phyloP scores from a whole-genome alignment of 2,888 invertebrate genomes.

The Amblyteles armatorius region DNA sequence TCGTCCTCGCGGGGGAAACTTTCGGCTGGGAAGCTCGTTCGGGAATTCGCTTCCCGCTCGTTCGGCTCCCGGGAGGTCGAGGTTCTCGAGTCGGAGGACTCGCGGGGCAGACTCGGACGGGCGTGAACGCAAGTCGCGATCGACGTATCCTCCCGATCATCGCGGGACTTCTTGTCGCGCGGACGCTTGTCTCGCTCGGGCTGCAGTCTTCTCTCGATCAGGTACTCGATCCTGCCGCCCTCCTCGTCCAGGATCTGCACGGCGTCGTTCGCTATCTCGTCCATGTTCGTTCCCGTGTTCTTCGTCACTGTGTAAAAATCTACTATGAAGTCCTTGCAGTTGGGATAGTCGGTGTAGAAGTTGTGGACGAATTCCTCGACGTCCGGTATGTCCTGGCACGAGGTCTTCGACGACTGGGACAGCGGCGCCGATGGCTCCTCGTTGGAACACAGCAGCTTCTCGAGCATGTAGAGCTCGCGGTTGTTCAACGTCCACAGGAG shows the following conservation, averaged over 20 bases:
- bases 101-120: background rate
- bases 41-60: background rate
- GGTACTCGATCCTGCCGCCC: slow-evolving; percentile 59
- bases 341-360: slow-evolving; percentile 90
- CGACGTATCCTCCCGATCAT: slow-evolving; percentile 12
- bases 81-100: slow-evolving; percentile 40
- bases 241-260: slow-evolving; percentile 78
- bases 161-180: slow-evolving; percentile 48
- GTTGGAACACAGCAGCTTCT: slow-evolving; percentile 95
- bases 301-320: slow-evolving; percentile 84
- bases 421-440: slow-evolving; percentile 87
- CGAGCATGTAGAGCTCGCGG: slow-evolving; percentile 93
- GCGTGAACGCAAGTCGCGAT: slow-evolving; percentile 15
- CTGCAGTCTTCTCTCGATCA: slow-evolving; percentile 62
- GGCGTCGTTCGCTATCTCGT: slow-evolving; percentile 82
- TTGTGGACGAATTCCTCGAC: slow-evolving; percentile 89
- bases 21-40: slow-evolving; percentile 2
- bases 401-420: slow-evolving; percentile 73
- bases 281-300: slow-evolving; percentile 82
- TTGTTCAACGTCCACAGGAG: slow-evolving; percentile 94
- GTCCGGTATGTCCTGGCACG: slow-evolving; percentile 84
- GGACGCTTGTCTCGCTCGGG: slow-evolving; percentile 57
- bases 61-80: slow-evolving; percentile 9
- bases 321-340: slow-evolving; percentile 88
- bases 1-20: background rate